Conservation (phyloP, 2,113 vertebrate genomes). For the Ondatra zibethicus region DNA sequence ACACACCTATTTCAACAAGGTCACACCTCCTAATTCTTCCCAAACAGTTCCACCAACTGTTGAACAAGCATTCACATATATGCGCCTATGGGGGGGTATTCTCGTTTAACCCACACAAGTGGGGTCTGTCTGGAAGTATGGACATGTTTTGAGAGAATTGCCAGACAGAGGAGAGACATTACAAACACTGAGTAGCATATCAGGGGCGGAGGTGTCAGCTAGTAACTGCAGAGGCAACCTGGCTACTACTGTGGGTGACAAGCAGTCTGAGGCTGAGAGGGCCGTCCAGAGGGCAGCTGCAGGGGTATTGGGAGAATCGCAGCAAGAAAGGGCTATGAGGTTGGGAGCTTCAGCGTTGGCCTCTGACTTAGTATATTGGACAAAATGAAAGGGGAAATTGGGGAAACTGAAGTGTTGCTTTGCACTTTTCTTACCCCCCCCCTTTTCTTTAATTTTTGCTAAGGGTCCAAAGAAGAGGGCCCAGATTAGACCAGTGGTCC, state of each 20-base stretch:
- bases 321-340: background rate
- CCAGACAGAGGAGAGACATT: too few relatives aligned
- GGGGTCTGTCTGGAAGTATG: background rate
- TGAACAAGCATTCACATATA: background rate
- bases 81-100: background rate
- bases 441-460: too few relatives aligned
- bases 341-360: background rate
- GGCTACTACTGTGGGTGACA: background rate
- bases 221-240: background rate
- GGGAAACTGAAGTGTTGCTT: too few relatives aligned
- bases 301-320: background rate
- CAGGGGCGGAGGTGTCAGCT: background rate
- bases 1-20: background rate
- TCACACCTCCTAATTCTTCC: background rate
- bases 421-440: too few relatives aligned
- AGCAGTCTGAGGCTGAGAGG: background rate
- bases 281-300: background rate
- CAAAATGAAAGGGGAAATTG: background rate
- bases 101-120: background rate
- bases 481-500: too few relatives aligned
- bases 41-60: background rate
- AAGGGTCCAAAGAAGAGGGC: too few relatives aligned
- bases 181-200: too few relatives aligned
- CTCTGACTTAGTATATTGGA: background rate
- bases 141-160: background rate